A percentile compares a stretch with the other conserved stretches of the same genome.
Conservation (phyloP, 2,888 invertebrate genomes). For the Vandiemenella viatica region DNA sequence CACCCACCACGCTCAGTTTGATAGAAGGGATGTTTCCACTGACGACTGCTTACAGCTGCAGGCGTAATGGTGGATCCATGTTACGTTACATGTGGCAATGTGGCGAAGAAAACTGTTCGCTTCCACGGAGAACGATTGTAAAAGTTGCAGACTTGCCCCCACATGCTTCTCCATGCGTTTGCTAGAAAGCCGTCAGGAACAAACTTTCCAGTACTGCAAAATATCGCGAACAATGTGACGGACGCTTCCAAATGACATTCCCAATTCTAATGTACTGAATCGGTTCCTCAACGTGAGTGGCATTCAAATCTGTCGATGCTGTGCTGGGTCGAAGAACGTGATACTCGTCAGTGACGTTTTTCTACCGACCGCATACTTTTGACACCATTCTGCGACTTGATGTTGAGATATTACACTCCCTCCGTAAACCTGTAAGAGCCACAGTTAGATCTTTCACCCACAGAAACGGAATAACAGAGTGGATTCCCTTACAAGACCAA, state of each 20-base stretch:
- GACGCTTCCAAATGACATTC: neutral
- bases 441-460: neutral
- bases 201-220: neutral
- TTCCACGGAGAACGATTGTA: neutral
- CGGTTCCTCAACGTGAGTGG: too few relatives aligned
- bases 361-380: neutral
- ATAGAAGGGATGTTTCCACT: too few relatives aligned
- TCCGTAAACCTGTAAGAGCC: neutral
- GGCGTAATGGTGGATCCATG: neutral
- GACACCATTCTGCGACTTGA: neutral
- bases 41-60: neutral
- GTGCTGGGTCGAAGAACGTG: neutral
- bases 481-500: neutral
- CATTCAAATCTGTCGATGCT: too few relatives aligned
- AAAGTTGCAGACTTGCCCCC: neutral
- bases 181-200: neutral
- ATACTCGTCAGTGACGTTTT: neutral
- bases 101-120: neutral
- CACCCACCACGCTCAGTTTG: too few relatives aligned
- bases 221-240: neutral
- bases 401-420: neutral
- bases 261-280: too few relatives aligned
- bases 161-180: neutral
- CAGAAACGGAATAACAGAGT: neutral
- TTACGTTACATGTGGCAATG: neutral